Percentiles rank a stretch among this genome's conserved stretches.
Conservation (phyloP, 2,888 invertebrate genomes). For the Nomada ferruginata region DNA sequence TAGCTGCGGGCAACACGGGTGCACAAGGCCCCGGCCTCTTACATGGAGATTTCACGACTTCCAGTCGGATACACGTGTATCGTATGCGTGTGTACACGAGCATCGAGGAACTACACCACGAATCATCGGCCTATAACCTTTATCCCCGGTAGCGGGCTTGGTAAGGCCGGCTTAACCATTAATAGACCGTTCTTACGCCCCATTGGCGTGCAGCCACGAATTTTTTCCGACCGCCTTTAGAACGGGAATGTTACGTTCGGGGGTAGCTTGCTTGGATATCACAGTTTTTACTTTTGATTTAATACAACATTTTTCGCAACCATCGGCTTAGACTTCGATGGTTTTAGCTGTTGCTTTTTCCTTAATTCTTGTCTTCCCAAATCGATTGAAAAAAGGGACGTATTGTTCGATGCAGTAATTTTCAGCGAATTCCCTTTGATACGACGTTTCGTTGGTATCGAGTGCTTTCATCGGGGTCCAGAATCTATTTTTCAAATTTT, state of each 20-base stretch:
- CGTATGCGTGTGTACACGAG: conserved; percentile 47
- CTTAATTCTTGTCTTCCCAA: background rate
- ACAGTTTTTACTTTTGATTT: too few relatives aligned
- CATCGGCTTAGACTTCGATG: too few relatives aligned
- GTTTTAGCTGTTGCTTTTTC: background rate
- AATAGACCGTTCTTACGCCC: conserved; percentile 67
- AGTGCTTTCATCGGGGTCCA: conserved; percentile 22
- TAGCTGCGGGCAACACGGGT: conserved; percentile 65
- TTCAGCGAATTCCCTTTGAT: background rate
- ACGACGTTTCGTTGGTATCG: conserved; percentile 6
- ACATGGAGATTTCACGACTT: conserved; percentile 64
- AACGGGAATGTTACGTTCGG: conserved; percentile 13
- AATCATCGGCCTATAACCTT: conserved; percentile 72
- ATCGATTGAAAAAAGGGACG: background rate
- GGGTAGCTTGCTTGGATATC: background rate
- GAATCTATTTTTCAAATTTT: conserved; percentile 53
- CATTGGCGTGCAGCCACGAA: conserved; percentile 60
- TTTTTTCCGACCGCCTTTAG: conserved; percentile 15
- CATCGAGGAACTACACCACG: conserved; percentile 57
- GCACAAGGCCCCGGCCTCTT: conserved; percentile 54
- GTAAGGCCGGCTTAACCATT: conserved; percentile 78
- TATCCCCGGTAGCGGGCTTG: conserved; percentile 69
- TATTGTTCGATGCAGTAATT: background rate
- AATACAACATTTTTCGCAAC: too few relatives aligned
- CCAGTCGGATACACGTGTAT: conserved; percentile 64